Evolutionary conservation across 2,797 vertebrate species (phyloP).

Genomic region (Hemibagrus guttatus): DNA sequence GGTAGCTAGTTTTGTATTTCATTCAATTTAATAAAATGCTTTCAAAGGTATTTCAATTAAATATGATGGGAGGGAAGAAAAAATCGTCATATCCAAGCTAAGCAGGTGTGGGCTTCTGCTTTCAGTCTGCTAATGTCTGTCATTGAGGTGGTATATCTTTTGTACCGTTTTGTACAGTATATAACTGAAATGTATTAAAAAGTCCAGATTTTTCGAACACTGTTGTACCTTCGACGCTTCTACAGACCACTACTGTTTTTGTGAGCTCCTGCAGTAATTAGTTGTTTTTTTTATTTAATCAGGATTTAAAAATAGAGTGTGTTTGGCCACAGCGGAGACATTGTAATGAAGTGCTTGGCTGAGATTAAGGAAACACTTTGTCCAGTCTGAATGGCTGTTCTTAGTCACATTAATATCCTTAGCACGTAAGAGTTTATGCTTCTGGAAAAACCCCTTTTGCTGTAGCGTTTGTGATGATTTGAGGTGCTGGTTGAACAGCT

Average conservation of each 20-base stretch:
- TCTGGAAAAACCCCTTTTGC: neutral
- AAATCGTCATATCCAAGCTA: neutral
- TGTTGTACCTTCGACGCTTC: neutral
- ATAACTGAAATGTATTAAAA: neutral
- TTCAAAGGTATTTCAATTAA: neutral
- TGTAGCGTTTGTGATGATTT: neutral
- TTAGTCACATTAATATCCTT: neutral
- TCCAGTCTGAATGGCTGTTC: constrained; percentile 15
- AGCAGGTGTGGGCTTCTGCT: neutral
- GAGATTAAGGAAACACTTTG: constrained; percentile 56
- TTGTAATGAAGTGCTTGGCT: constrained; percentile 48
- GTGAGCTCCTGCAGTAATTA: neutral
- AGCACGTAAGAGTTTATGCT: neutral
- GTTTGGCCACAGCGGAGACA: neutral
- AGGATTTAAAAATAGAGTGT: neutral
- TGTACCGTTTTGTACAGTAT: neutral
- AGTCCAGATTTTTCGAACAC: neutral
- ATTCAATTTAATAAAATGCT: neutral
- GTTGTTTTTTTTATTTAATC: neutral
- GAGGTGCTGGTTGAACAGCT: neutral
- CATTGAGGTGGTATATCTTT: neutral
- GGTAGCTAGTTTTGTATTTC: neutral
- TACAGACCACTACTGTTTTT: neutral
- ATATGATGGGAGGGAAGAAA: neutral
- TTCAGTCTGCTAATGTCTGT: neutral